Base-by-base conservation (phyloP, 2,888 invertebrate species). In the Periphyllus acericola region DNA sequence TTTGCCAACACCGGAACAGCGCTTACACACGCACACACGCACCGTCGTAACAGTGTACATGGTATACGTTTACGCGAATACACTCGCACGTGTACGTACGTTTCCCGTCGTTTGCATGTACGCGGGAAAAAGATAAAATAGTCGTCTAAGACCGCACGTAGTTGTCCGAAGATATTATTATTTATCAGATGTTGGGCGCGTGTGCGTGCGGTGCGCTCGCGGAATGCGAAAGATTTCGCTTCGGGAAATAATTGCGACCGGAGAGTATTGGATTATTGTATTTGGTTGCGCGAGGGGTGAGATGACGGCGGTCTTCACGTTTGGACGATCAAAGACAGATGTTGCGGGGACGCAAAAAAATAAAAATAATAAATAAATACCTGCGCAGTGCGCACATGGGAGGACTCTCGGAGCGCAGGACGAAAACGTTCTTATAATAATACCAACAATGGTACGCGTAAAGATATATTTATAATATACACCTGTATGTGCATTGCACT, bases 271-370 rank as follows among this genome's bases (percentile, higher is more conserved):
- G 74, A 83, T 74, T 60, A 60, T 74, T 36, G 36, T 60, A 71
- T 78, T 71, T 68, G 34, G 78, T 75, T 66, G 21, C 25, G 29
- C 32, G 25, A 32, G 32, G 11, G n/a, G 78, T n/a, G 52, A 71
- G 75, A 68, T 25, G 46, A 52, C 36, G 32, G 66, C n/a, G 75
- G n/a, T 72, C 75, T 84, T 76, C 78, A 66, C 78, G 78, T 85
- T 76, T 71, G 52, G 32, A 19, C 85, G 78, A 78, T 78, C 85
- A 78, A 79, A 86, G 55, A 52, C 3, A 52, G 52, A 29, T 75
- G 52, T 14, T 3, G 17, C 8, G 52, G 34, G 19, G 32, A 32
- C 32, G 32, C 19, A 32, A 40, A 32, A 40, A 17, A 36, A 25
- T 2, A 66, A 14, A 66, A 1, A 66, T 0, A 32, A 11, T 46